phyloP scores from a whole-genome alignment of 2,888 invertebrate genomes.

The Esperia sulphurella region DNA sequence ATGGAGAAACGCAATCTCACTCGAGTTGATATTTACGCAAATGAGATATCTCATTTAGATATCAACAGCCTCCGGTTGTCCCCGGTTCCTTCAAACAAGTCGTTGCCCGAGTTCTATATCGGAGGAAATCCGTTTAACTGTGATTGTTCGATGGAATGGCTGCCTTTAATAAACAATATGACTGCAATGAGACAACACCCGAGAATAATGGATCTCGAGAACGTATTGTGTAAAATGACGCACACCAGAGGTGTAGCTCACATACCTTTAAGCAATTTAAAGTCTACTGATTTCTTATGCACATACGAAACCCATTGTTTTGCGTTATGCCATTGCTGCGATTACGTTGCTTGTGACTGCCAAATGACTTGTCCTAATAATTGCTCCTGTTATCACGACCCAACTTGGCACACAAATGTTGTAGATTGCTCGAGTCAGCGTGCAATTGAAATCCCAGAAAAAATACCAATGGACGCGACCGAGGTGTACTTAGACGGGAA shows the following conservation, averaged over 20 bases:
- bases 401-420: slow-evolving; percentile 94
- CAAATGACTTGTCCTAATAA: slow-evolving; percentile 97
- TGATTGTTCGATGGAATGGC: slow-evolving; percentile 97
- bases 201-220: slow-evolving; percentile 91
- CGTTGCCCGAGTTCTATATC: slow-evolving; percentile 92
- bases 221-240: slow-evolving; percentile 91
- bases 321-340: slow-evolving; percentile 95
- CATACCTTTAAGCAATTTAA: slow-evolving; percentile 85
- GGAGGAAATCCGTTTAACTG: slow-evolving; percentile 96
- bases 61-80: slow-evolving; percentile 89
- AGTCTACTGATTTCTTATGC: slow-evolving; percentile 92
- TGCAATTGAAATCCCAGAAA: slow-evolving; percentile 87
- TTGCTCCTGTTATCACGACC: slow-evolving; percentile 96
- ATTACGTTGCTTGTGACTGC: slow-evolving; percentile 97
- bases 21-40: slow-evolving; percentile 94
- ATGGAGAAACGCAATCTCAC: slow-evolving; percentile 90
- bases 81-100: slow-evolving; percentile 85
- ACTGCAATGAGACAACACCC: slow-evolving; percentile 91
- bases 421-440: slow-evolving; percentile 92
- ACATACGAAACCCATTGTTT: slow-evolving; percentile 95
- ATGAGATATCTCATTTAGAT: slow-evolving; percentile 90
- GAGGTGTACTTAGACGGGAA: slow-evolving; percentile 96
- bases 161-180: slow-evolving; percentile 93
- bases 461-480: slow-evolving; percentile 96
- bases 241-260: slow-evolving; percentile 89